These are phyloP conservation scores for Eretmocerus hayati DNA, from an alignment of 2,888 invertebrate genomes.

Conservation along the genomic window DNA sequence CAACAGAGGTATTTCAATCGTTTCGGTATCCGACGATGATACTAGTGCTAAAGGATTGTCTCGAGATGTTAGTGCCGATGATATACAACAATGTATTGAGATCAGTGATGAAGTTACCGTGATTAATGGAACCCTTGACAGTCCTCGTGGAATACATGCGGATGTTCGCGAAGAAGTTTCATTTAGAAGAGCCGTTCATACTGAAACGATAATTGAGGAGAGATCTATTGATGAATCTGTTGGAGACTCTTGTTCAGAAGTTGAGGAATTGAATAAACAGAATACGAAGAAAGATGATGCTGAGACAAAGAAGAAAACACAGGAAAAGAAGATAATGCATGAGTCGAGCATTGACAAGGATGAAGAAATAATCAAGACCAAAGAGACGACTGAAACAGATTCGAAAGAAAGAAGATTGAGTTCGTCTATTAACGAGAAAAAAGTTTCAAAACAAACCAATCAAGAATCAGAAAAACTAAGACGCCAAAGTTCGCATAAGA, in stretches of 20 bases:
- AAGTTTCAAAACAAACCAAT: no score
- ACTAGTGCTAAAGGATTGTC: constrained; percentile 54
- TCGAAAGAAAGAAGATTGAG: no score
- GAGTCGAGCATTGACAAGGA: no score
- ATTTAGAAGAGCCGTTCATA: constrained; percentile 28
- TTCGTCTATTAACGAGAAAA: no score
- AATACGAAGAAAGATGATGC: not conserved
- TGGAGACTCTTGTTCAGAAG: no score
- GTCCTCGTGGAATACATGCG: constrained; percentile 16
- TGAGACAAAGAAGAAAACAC: not conserved
- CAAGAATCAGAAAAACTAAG: no score
- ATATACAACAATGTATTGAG: constrained; percentile 44
- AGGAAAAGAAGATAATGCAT: not conserved
- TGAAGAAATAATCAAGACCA: no score
- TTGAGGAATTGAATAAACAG: not conserved
- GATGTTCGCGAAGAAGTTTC: constrained; percentile 27
- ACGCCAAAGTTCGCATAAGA: not conserved
- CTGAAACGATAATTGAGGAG: constrained; percentile 46
- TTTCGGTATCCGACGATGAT: constrained; percentile 61
- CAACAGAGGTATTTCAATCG: constrained; percentile 59
- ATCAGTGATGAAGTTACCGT: constrained; percentile 26
- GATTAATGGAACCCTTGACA: constrained; percentile 28
- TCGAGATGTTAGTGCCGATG: constrained; percentile 55
- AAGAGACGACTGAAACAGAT: no score
- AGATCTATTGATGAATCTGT: constrained; percentile 51